These are phyloP conservation scores for Cephus runcator DNA, from an alignment of 2,888 invertebrate species.

Conservation along the genomic window DNA sequence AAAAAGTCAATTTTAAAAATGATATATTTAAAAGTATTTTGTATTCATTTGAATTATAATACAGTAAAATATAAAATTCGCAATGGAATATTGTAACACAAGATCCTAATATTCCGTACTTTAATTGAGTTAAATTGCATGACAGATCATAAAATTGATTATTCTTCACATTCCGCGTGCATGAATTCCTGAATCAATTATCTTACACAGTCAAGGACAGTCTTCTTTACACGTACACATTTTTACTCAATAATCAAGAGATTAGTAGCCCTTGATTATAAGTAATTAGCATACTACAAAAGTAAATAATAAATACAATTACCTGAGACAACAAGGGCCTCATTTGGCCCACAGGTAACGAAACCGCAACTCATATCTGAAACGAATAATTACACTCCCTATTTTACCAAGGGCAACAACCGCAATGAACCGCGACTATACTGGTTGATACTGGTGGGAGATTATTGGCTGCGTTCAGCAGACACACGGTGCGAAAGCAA, in stretches of 20 bases:
- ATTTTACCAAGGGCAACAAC: neutral
- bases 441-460: neutral
- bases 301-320: conserved; percentile 43
- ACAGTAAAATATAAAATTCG: neutral
- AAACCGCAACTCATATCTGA: conserved; percentile 83
- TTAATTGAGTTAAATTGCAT: neutral
- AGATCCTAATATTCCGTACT: neutral
- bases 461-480: neutral
- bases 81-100: neutral
- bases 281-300: neutral
- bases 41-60: neutral
- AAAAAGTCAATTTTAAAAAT: no score
- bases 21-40: neutral
- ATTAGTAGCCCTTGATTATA: neutral
- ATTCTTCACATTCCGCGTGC: neutral
- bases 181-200: neutral
- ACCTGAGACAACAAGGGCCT: conserved; percentile 95
- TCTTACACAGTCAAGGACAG: neutral
- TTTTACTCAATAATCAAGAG: neutral
- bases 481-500: no score
- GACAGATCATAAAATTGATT: neutral
- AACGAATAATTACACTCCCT: neutral
- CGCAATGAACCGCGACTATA: no score
- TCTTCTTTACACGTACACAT: neutral
- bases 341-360: conserved; percentile 94